A percentile compares a stretch with the other conserved stretches of the same genome.
These are phyloP conservation scores for Slavum lentiscoides DNA, from an alignment of 2,888 invertebrate genomes.

Conservation along the genomic window DNA sequence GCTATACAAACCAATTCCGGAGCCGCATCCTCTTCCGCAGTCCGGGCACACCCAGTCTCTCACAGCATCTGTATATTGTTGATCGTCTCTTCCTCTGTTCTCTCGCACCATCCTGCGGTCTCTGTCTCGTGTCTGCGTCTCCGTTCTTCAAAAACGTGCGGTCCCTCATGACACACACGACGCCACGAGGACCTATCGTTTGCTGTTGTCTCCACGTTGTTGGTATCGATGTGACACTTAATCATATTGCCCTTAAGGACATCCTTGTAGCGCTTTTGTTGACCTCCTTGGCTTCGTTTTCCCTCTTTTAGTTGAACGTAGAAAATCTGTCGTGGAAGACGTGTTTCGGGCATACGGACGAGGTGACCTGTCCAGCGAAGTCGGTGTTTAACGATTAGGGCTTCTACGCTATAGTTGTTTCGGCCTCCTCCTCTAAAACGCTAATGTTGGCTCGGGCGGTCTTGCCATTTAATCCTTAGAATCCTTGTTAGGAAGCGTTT, in stretches of 20 bases:
- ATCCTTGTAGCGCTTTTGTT: slow-evolving; percentile 2
- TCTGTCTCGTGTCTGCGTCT: not conserved
- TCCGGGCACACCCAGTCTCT: too few relatives aligned
- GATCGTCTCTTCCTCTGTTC: too few relatives aligned
- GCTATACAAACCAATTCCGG: too few relatives aligned
- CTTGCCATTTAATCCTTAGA: not conserved
- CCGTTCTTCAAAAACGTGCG: not conserved
- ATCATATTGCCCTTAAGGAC: not conserved
- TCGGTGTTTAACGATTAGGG: not conserved
- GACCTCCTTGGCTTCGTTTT: not conserved
- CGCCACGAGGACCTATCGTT: not conserved
- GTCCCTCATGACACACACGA: not conserved
- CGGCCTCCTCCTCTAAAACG: not conserved
- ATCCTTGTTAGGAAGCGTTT: too few relatives aligned
- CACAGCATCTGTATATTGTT: too few relatives aligned
- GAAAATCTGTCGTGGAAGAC: not conserved
- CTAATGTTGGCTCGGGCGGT: not conserved
- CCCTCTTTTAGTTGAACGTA: not conserved
- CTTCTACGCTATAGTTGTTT: not conserved
- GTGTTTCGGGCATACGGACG: not conserved
- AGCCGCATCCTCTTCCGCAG: too few relatives aligned
- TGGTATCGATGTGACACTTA: not conserved
- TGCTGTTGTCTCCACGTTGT: not conserved
- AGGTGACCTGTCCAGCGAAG: not conserved
- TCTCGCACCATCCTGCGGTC: too few relatives aligned